Conservation (phyloP, 2,797 vertebrate species). For the Enteromius viviparus region DNA sequence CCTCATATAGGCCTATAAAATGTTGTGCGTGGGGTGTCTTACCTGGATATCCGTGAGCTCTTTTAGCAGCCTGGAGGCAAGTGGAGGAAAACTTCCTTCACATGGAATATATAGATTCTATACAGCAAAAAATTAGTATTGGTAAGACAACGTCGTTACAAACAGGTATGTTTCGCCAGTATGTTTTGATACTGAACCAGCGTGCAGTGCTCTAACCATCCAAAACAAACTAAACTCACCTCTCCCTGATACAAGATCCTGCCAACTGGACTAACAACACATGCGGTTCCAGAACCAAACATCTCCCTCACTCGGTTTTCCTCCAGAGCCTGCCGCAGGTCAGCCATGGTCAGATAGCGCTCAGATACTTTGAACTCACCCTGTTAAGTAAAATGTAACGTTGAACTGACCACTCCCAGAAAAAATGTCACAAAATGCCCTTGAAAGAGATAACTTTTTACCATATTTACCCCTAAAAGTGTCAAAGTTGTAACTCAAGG, state of each 20-base stretch:
- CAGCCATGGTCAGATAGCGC: slow-evolving; percentile 85
- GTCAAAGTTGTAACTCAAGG: background rate
- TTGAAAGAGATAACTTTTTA: background rate
- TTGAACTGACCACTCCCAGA: background rate
- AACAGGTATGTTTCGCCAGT: background rate
- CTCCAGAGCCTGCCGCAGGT: slow-evolving; percentile 79
- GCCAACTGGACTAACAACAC: slow-evolving; percentile 83
- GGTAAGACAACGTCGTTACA: slow-evolving; percentile 10
- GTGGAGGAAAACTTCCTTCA: slow-evolving; percentile 76
- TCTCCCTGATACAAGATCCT: slow-evolving; percentile 82
- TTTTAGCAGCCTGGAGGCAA: slow-evolving; percentile 79
- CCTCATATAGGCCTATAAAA: background rate
- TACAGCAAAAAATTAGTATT: slow-evolving; percentile 21
- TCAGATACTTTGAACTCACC: slow-evolving; percentile 87
- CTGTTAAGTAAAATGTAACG: slow-evolving; percentile 63
- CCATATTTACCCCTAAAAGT: background rate
- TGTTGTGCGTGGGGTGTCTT: slow-evolving; percentile 44
- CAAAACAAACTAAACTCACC: slow-evolving; percentile 70
- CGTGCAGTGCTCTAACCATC: background rate
- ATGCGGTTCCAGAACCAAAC: slow-evolving; percentile 92
- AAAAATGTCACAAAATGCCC: background rate
- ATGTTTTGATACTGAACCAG: background rate
- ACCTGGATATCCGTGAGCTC: slow-evolving; percentile 87
- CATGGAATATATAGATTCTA: slow-evolving; percentile 84
- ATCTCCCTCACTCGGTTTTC: slow-evolving; percentile 84